Conservation (phyloP, 2,113 vertebrate species). For the Dasyprocta punctata region DNA sequence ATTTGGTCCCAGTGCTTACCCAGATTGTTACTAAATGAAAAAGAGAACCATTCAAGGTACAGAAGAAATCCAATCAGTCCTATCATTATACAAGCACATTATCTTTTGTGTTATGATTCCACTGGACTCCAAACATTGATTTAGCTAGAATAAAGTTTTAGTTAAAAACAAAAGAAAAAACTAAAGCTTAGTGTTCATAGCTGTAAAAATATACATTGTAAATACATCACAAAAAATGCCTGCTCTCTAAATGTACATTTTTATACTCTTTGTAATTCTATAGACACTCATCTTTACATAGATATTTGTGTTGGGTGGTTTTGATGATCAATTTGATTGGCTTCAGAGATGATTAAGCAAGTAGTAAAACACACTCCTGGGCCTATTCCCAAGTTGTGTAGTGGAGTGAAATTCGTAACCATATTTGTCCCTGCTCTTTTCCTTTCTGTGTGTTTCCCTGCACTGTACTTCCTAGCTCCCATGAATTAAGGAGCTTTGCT, state of each 20-base stretch:
- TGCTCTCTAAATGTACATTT: neutral
- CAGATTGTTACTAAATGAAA: conserved; percentile 51
- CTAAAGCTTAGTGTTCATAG: neutral
- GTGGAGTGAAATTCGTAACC: neutral
- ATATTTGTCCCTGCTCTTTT: neutral
- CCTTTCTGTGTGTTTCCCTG: neutral
- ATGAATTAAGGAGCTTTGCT: neutral
- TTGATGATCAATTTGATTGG: neutral
- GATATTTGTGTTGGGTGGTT: neutral
- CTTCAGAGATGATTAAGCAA: neutral
- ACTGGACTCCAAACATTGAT: neutral
- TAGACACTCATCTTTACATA: neutral
- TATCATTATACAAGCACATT: conserved; percentile 37
- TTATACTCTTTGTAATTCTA: neutral
- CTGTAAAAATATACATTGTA: neutral
- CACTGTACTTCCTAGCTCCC: neutral
- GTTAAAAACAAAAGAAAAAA: neutral
- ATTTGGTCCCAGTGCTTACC: conserved; percentile 39
- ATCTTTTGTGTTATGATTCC: neutral
- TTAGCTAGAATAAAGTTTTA: neutral
- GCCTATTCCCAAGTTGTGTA: neutral
- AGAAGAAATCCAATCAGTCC: conserved; percentile 50
- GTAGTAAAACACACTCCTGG: neutral
- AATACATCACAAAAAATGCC: neutral
- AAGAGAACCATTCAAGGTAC: conserved; percentile 39